Base-by-base conservation (phyloP, 1,140 invertebrate species). In the Lepidurus arcticus region DNA sequence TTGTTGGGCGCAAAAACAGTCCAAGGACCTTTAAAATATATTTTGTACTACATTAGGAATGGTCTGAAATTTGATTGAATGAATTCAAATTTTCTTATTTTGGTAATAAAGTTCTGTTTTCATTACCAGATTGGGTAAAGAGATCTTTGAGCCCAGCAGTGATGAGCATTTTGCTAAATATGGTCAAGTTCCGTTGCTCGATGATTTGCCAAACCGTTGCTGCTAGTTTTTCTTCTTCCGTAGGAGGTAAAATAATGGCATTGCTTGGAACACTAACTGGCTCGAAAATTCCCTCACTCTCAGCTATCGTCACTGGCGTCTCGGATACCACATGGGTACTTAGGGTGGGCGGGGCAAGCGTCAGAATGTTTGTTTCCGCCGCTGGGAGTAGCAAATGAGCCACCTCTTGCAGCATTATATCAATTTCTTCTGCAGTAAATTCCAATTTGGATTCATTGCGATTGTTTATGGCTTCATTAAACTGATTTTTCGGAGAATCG, bases 1-100 rank as follows among this genome's bases (percentile, higher is more conserved):
- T 87, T 83, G 21, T 81, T 82, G 11, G 86, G 86, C 7, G 82
- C 85, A 21, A 87, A 84, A 0, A 86, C 77, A 2, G 86, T 87
- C 80, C 83, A 86, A 1, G 84, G 83, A 1, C 84, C 85, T 82
- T 42, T 53, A 73, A 73, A 42, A 74, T 7, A 76, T 26, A 13
- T 74, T 10, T 42, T 7, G 42, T 21, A 74, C 0, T 5, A 74
- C 9, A 42, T 74, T 26, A 74, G 21, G 10, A 74, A 7, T 34
- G 34, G 34, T 34, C 34, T 4, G 34, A 0, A 34, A 34, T 34
- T 34, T 34, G 34, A 4, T 34, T 34, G 34, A 34, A 4, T 34
- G 2, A 34, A 34, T 34, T 3, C 0, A 34, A 34, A 34, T 34
- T 3, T 34, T 34, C 34, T 34, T 34, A 34, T 3, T 3, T 3